Evolutionary conservation across 2,888 invertebrate species (phyloP).

Genomic region (Laspeyria flexula): DNA sequence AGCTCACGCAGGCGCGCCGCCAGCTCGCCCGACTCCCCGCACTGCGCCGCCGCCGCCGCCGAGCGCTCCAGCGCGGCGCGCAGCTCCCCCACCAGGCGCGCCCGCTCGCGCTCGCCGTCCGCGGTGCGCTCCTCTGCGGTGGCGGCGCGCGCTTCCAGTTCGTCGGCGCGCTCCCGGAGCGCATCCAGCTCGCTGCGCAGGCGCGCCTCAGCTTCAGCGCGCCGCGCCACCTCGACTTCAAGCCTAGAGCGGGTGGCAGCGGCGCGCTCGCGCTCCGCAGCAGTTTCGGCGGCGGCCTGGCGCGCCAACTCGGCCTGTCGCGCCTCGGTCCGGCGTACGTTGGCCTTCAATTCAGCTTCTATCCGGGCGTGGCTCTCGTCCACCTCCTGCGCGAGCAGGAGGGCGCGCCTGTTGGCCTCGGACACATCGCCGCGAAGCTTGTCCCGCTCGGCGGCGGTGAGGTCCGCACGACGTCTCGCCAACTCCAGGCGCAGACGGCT

Average conservation of each 20-base stretch:
- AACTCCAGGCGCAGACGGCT: slow-evolving; percentile 90
- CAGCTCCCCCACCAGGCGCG: slow-evolving; percentile 68
- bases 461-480: slow-evolving; percentile 89
- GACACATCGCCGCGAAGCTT: slow-evolving; percentile 92
- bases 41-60: slow-evolving; percentile 31
- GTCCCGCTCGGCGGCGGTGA: slow-evolving; percentile 91
- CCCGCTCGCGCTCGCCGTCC: slow-evolving; percentile 82
- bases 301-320: slow-evolving; percentile 92
- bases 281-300: slow-evolving; percentile 89
- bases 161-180: slow-evolving; percentile 87
- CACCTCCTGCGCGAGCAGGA: slow-evolving; percentile 94
- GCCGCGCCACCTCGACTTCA: slow-evolving; percentile 87
- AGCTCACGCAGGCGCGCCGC: slow-evolving; percentile 87
- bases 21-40: slow-evolving; percentile 39
- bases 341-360: slow-evolving; percentile 91
- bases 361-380: slow-evolving; percentile 95
- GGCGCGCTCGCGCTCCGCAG: slow-evolving; percentile 91
- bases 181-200: slow-evolving; percentile 87
- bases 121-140: slow-evolving; percentile 87
- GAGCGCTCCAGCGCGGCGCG: slow-evolving; percentile 63
- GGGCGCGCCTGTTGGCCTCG: slow-evolving; percentile 93
- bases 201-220: slow-evolving; percentile 89
- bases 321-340: slow-evolving; percentile 90
- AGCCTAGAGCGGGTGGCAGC: slow-evolving; percentile 85
- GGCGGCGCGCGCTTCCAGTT: slow-evolving; percentile 68